phyloP scores from a whole-genome alignment of 2,113 vertebrate genomes.

The Damaliscus lunatus region DNA sequence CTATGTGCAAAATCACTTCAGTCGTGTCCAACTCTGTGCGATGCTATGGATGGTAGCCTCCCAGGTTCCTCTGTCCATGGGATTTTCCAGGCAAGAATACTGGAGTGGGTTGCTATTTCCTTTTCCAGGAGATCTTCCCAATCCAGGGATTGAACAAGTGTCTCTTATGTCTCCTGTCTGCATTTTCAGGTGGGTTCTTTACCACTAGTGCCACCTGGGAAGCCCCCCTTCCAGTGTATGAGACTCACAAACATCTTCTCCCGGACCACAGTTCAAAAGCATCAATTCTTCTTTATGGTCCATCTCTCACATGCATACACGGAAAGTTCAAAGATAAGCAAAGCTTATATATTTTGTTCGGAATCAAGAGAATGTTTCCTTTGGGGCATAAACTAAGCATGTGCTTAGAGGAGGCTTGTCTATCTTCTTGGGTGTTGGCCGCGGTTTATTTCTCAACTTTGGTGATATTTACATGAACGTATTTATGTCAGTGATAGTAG shows the following conservation, averaged over 20 bases:
- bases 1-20: neutral
- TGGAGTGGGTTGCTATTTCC: neutral
- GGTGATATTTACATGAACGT: neutral
- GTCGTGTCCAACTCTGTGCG: neutral
- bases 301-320: neutral
- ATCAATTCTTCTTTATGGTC: neutral
- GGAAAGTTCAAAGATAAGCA: neutral
- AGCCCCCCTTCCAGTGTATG: neutral
- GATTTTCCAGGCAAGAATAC: neutral
- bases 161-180: neutral
- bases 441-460: neutral
- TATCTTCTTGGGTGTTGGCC: accelerated
- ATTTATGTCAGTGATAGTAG: neutral
- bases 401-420: neutral
- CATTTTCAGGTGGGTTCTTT: neutral
- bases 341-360: neutral
- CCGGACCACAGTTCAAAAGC: neutral
- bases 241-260: neutral
- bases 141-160: neutral
- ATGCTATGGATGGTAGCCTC: neutral
- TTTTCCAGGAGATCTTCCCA: accelerated
- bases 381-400: neutral
- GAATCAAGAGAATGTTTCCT: neutral
- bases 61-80: neutral
- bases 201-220: neutral